A percentile compares a stretch with the other conserved stretches of the same genome.
Conservation (phyloP, 2,797 vertebrate genomes). For the Paramormyrops hopkinsi region DNA sequence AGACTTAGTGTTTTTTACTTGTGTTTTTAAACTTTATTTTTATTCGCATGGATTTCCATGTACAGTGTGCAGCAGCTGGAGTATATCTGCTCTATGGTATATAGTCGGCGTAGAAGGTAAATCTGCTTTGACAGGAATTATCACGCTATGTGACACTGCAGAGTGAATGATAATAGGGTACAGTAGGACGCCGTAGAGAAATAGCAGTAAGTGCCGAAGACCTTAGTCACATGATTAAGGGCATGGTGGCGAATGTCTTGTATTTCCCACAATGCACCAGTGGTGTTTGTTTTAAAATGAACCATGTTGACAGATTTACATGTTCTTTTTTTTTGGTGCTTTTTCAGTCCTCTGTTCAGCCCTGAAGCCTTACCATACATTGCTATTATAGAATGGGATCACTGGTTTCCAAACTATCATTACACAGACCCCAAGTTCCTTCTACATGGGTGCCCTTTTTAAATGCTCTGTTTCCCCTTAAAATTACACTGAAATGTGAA, state of each 20-base stretch:
- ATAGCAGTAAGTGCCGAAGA: neutral
- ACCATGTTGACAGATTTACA: neutral
- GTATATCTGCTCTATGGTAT: neutral
- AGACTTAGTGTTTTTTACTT: neutral
- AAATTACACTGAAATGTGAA: constrained; percentile 66
- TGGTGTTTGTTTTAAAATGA: neutral
- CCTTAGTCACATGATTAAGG: neutral
- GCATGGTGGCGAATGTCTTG: neutral
- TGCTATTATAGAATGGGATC: neutral
- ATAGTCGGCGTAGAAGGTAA: neutral
- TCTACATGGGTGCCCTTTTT: constrained; percentile 45
- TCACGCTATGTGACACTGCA: neutral
- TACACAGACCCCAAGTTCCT: neutral
- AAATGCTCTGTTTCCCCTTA: constrained; percentile 64
- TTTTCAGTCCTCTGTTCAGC: neutral
- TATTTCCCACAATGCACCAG: neutral
- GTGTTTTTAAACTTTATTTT: neutral
- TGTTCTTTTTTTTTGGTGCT: neutral
- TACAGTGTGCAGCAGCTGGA: neutral
- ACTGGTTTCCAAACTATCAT: neutral
- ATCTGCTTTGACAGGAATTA: neutral
- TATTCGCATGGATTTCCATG: neutral
- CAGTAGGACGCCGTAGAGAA: neutral
- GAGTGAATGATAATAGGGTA: neutral
- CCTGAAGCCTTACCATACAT: neutral